Conservation (phyloP, 2,797 vertebrate genomes). For the Enteromius treurensis region DNA sequence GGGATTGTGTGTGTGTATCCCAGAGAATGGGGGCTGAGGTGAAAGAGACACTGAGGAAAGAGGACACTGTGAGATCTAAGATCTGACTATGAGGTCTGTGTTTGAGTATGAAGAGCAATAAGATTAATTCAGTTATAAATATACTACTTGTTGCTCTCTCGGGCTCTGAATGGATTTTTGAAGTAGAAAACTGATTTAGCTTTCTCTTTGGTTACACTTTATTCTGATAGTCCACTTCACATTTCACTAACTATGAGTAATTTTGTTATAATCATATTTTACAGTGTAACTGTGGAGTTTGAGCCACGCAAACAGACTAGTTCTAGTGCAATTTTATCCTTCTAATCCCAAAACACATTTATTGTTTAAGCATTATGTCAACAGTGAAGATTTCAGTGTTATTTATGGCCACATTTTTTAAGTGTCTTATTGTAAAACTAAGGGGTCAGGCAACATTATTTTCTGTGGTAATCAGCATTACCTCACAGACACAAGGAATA, state of each 20-base stretch:
- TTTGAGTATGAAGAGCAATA: neutral
- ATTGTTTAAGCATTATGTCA: neutral
- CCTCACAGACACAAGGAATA: neutral
- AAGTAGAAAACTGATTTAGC: neutral
- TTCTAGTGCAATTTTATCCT: neutral
- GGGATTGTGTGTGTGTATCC: slow-evolving; percentile 54
- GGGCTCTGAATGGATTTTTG: neutral
- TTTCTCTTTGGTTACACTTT: neutral
- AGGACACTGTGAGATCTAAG: neutral
- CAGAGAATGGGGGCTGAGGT: slow-evolving; percentile 19
- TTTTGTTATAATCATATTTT: neutral
- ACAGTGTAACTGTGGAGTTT: neutral
- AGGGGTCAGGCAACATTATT: neutral
- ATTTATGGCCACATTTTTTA: neutral
- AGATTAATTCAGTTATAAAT: neutral
- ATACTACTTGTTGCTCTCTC: neutral
- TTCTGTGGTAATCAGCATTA: slow-evolving; percentile 8
- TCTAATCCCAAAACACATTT: neutral
- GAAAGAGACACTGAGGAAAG: neutral
- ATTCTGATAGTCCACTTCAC: too few species aligned
- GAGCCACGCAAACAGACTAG: neutral
- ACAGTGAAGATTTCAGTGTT: neutral
- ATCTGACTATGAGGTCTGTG: neutral
- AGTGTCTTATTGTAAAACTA: neutral
- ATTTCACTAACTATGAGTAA: too few species aligned